Evolutionary conservation across 2,888 invertebrate genomes (phyloP), one percentile per base, ranked within the genome.

Genomic region (Spilosoma lubricipeda): DNA sequence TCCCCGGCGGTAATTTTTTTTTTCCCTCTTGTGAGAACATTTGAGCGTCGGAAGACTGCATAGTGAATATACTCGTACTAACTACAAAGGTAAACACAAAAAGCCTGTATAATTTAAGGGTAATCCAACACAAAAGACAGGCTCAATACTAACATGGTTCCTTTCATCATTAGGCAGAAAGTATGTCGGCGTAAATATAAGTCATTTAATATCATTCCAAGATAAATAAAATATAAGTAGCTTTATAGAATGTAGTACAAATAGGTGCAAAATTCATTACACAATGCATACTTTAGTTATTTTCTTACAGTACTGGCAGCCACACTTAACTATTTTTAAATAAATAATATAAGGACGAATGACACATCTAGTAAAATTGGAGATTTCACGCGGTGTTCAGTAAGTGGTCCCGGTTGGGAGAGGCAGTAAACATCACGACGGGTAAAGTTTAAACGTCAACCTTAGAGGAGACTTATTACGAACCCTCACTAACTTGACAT

Each of bases 381-480:
- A 76, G 88, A 88, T 89, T 91, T 91, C 89, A 92, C 89, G 90
- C 88, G 87, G 89, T 85, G 85, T 87, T 86, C 86, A 82, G 91
- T 92, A 93, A 93, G 92, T 93, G 92, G 89, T 87, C 86, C 82
- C 86, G 80, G 85, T 85, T 80, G 87, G 87, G 89, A 33, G 84
- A 85, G 86, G 89, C 86, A 91, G 92, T 93, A 93, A 93, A 93
- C 93, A 93, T 88, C 88, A 90, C 88, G 89, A 90, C 88, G 89
- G 89, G 87, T 89, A 89, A 93, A 93, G 91, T 93, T 93, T 92
- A 90, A 93, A 90, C 91, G 92, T 90, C 92, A 93, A 91, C 92
- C 93, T 92, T 90, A 87, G 82, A 85, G 87, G 87, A 87, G 87
- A 87, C 89, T 93, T 93, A 93, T 94, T 92, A 93, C 87, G 91